A percentile compares a stretch with the other conserved stretches of the same genome.
phyloP scores from a whole-genome alignment of 2,888 invertebrate species.

The Brachypalpus laphriformis region DNA sequence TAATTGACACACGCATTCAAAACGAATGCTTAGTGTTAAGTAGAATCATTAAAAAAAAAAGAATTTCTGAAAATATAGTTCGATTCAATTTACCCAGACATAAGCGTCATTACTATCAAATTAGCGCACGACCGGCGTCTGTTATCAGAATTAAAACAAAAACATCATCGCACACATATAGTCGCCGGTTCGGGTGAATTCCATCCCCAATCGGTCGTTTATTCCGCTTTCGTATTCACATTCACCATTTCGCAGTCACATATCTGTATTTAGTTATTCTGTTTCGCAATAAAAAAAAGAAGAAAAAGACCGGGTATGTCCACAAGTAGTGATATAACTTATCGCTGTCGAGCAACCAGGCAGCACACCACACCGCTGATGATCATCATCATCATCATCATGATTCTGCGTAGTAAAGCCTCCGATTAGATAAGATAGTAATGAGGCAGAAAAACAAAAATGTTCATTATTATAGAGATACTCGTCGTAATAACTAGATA shows the following conservation, averaged over 20 bases:
- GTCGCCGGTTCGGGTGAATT: constrained; percentile 13
- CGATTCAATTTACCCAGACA: constrained; percentile 62
- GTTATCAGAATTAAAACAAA: constrained; percentile 60
- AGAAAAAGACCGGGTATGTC: constrained; percentile 10
- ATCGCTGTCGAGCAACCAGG: constrained; percentile 4
- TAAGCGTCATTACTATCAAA: constrained; percentile 67
- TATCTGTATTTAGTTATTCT: constrained; percentile 30
- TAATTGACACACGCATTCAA: constrained; percentile 45
- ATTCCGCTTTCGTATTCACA: neutral
- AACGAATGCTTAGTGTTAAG: constrained; percentile 1
- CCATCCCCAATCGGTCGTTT: constrained; percentile 3
- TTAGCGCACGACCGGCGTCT: constrained; percentile 71
- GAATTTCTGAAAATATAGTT: constrained; percentile 14
- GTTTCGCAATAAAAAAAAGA: constrained; percentile 17
- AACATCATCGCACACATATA: constrained; percentile 2
- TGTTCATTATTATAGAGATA: constrained; percentile 30
- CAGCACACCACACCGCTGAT: neutral
- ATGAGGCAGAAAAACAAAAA: constrained; percentile 33
- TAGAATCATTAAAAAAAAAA: neutral
- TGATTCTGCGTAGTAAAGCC: constrained; percentile 61
- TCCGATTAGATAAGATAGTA: constrained; percentile 64
- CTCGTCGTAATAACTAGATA: constrained; percentile 8
- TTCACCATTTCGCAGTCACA: neutral
- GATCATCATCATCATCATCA: constrained; percentile 53
- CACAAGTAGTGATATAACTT: constrained; percentile 47